Evolutionary conservation across 1,140 invertebrate genomes (phyloP), one percentile per base, ranked within the genome.

Genomic region (Drosophila busckii): DNA sequence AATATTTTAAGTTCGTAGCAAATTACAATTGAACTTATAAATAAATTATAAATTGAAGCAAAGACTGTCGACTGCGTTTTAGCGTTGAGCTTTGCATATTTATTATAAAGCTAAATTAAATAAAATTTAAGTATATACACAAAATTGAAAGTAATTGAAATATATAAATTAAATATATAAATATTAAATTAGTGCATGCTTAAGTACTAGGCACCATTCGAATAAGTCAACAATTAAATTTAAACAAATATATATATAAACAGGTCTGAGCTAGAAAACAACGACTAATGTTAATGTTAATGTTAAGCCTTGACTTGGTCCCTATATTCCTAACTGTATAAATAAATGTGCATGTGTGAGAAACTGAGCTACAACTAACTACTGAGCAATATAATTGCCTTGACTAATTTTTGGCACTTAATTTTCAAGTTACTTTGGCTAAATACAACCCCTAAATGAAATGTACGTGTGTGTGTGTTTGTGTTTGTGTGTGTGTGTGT

Each of bases 381-480:
- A n/a, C n/a, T n/a, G 34, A 59, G 78, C 78, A 83, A 83, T 84
- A 76, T 38, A 68, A 83, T 83, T 76, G 78, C 67, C 52, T 45
- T 68, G 67, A 84, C 78, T 83, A 83, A 83, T 84, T 68, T 84
- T 83, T 83, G 78, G 76, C 78, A 84, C 67, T 84, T 67, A 75
- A 55, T 60, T 64, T 49, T 78, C 67, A 64, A 48, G 67, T 56
- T 60, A 52, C 41, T 67, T 54, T 61, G 35, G 29, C 44, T 58
- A 59, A 59, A 55, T n/a, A 46, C 2, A 8, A 22, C 16, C 19
- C 23, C 19, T 56, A 37, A 55, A 52, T 38, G 20, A 44, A 17
- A 48, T 19, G 40, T 23, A 31, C 3, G 1, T 10, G 7, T 2
- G 20, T 35, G 22, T 6, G 3, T 23, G 17, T 10, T 15, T 13